Evolutionary conservation across 2,113 vertebrate genomes (phyloP).

Genomic region (Picathartes gymnocephalus): DNA sequence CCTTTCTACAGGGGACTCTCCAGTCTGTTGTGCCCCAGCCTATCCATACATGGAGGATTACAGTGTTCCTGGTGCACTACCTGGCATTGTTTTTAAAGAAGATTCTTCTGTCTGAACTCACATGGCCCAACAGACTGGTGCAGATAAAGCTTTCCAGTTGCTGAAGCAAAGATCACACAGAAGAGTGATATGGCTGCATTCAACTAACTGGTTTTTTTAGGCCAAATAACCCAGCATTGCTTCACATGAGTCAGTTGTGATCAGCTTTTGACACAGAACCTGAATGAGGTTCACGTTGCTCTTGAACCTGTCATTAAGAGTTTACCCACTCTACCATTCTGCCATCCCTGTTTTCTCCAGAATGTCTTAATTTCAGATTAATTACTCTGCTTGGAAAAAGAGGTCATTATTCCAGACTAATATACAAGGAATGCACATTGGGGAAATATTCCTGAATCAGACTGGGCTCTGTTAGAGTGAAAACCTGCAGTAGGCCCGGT

Average conservation of each 20-base stretch:
- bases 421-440: rapidly evolving
- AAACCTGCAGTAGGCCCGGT: not conserved
- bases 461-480: not conserved
- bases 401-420: not conserved
- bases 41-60: rapidly evolving
- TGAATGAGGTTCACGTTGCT: not conserved
- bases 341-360: not conserved
- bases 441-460: not conserved
- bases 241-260: not conserved
- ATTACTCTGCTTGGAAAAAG: not conserved
- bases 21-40: not conserved
- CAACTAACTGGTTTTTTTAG: not conserved
- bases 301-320: not conserved
- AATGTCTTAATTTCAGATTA: not conserved
- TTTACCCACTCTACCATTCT: not conserved
- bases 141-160: not conserved
- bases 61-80: not conserved
- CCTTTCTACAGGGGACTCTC: not conserved
- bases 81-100: not conserved
- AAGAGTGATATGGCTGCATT: not conserved
- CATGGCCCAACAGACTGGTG: not conserved
- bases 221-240: not conserved
- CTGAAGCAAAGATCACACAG: not conserved
- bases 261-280: not conserved
- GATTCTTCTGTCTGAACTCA: not conserved